A percentile compares a stretch with the other conserved stretches of the same genome.
Evolutionary conservation across 2,888 invertebrate species (phyloP).

Genomic region (Gibbula magus): DNA sequence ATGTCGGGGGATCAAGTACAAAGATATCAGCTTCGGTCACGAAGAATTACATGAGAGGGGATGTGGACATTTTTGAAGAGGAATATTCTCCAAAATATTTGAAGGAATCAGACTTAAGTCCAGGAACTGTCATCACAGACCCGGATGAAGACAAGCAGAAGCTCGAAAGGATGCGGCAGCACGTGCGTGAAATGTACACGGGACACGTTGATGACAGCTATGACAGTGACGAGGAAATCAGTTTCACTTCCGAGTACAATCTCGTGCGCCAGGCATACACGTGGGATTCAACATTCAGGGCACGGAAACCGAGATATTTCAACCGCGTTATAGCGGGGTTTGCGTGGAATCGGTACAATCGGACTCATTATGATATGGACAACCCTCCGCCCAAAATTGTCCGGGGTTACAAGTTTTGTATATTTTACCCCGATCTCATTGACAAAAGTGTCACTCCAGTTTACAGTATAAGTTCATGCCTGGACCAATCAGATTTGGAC

Average conservation of each 20-base stretch:
- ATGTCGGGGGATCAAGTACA: no score
- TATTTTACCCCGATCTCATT: slow-evolving; percentile 98
- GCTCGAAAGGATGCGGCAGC: background rate
- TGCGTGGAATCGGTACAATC: slow-evolving; percentile 99
- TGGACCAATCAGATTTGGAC: background rate
- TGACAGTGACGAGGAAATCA: background rate
- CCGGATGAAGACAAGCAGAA: background rate
- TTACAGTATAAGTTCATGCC: background rate
- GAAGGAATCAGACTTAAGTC: background rate
- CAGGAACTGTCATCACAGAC: background rate
- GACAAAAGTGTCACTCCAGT: slow-evolving; percentile 88
- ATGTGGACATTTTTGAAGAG: background rate
- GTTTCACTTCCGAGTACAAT: background rate
- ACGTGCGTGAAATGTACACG: background rate
- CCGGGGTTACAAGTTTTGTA: slow-evolving; percentile 99
- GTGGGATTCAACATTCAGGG: slow-evolving; percentile 10
- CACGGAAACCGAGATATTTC: slow-evolving; percentile 26
- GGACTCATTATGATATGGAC: slow-evolving; percentile 99
- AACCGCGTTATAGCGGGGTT: slow-evolving; percentile 81
- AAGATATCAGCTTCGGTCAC: background rate
- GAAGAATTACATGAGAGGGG: background rate
- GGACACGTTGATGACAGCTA: background rate
- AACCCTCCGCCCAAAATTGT: slow-evolving; percentile 99
- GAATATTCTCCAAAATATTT: slow-evolving; percentile 12
- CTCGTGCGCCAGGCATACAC: background rate